Base-by-base conservation (phyloP, 2,797 vertebrate genomes). In the Lacerta viridis region DNA sequence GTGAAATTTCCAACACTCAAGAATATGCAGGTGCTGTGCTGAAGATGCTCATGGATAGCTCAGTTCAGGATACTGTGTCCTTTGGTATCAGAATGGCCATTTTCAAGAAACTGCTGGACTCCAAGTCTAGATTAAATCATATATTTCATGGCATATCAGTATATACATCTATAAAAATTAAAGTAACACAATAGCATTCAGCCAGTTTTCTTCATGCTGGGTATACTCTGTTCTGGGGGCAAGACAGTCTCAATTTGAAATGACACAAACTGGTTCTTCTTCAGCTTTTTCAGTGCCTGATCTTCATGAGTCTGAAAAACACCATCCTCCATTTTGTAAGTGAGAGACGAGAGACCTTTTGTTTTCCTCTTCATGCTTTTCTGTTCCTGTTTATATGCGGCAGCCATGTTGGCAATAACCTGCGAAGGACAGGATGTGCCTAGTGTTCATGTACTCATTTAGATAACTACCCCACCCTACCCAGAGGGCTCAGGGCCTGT, bases 401-500 rank as follows among this genome's bases (percentile, higher is more conserved):
- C 86, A 50, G 97, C 97, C 97, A 98, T 96, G 91, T 98, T 99
- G 88, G 98, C 95, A 0, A 98, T 95, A n/a, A 98, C 98, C 98
- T 99, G 94, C 0, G 91, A 90, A 90, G 85, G 80, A 87, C 78
- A 68, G 1, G 8, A 46, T 7, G 41, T 20, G 68, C 13, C 10
- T 17, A 10, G 6, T 8, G 20, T 46, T 27, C 33, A n/a, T 74
- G 61, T 25, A 25, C 13, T 50, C 13, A 33, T 77, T 23, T 80
- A 74, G 6, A 25, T 80, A 33, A 75, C 11, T 25, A 36, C 1
- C 43, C 43, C 27, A 18, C 39, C 39, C 61, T n/a, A 69, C n/a
- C 33, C 33, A 3, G 20, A 64, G 18, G 33, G 33, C 55, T 25
- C 59, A 59, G 8, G 50, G 18, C 3, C 4, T 11, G 36, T 41